A percentile compares a stretch with the other conserved stretches of the same genome.
Conservation (phyloP, 2,113 vertebrate genomes). For the Ciconia maguari region DNA sequence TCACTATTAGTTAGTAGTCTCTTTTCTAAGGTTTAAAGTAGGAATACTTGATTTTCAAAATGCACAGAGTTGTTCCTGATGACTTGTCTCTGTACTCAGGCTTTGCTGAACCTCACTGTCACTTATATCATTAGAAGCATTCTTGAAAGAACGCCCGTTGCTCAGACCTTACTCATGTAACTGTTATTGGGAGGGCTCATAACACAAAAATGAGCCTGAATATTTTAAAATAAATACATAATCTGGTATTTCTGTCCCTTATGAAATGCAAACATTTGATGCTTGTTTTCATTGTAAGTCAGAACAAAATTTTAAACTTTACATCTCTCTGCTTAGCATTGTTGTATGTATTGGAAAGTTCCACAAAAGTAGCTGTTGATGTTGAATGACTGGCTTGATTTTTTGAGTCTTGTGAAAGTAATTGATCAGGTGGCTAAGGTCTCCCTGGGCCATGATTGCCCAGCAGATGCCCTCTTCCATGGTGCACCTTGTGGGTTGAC, state of each 20-base stretch:
- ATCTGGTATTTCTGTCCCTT: background rate
- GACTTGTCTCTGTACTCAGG: background rate
- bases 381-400: background rate
- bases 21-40: background rate
- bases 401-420: background rate
- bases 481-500: background rate
- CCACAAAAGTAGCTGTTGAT: background rate
- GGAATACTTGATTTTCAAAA: background rate
- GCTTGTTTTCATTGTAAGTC: background rate
- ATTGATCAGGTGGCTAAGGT: background rate
- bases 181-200: background rate
- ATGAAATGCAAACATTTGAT: background rate
- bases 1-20: background rate
- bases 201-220: background rate
- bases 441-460: background rate
- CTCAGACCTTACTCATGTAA: background rate
- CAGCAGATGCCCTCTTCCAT: background rate
- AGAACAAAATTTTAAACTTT: background rate
- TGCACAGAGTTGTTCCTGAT: background rate
- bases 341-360: background rate
- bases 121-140: background rate
- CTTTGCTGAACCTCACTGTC: background rate
- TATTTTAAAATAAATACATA: background rate
- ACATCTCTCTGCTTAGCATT: background rate
- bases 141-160: background rate